Evolutionary conservation across 2,888 invertebrate species (phyloP).

Genomic region (Heliconius charithonia): DNA sequence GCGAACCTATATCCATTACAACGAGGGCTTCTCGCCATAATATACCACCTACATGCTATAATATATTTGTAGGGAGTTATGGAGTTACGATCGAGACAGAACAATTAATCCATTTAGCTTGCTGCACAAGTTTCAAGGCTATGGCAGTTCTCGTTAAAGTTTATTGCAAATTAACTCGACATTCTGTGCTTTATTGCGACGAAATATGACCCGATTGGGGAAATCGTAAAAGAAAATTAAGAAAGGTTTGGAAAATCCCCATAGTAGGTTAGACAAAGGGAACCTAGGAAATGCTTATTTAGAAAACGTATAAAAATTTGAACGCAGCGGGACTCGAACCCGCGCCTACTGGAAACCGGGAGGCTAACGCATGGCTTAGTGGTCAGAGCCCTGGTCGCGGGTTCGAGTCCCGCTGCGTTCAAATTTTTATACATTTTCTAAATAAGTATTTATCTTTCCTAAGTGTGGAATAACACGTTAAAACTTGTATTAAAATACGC

Average conservation of each 20-base stretch:
- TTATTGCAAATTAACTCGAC: constrained; percentile 20
- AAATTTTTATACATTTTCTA: no score
- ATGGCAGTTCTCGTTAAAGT: constrained; percentile 10
- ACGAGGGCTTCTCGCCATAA: neutral
- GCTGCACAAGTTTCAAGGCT: constrained; percentile 12
- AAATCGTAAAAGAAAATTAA: neutral
- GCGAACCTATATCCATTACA: neutral
- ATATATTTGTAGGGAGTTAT: neutral
- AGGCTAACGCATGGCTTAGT: no score
- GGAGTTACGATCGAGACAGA: neutral
- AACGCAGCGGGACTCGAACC: no score
- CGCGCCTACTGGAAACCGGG: no score
- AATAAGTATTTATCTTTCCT: no score
- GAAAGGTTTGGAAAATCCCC: neutral
- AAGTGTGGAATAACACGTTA: no score
- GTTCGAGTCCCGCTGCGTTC: no score
- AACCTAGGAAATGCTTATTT: no score
- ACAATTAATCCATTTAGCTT: constrained; percentile 3
- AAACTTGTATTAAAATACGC: no score
- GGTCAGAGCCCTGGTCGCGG: no score
- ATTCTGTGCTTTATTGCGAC: constrained; percentile 4
- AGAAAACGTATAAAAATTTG: no score
- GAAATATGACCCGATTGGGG: neutral
- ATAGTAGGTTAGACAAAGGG: no score
- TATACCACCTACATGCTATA: neutral